Percentiles rank a stretch among this genome's conserved stretches.
phyloP scores from a whole-genome alignment of 2,797 vertebrate genomes.

The Graptemys geographica region DNA sequence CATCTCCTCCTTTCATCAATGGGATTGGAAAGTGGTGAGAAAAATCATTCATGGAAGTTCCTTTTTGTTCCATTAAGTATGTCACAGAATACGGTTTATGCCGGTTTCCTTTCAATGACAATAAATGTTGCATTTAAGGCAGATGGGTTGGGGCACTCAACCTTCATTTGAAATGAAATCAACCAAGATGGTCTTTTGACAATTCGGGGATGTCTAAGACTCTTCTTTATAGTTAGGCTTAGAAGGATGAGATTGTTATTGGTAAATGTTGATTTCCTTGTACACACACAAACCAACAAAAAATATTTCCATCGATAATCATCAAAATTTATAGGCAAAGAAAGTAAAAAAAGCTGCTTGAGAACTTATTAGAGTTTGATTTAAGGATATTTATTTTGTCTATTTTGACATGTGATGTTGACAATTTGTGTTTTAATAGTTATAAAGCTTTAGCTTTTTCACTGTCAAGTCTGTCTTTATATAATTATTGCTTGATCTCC shows the following conservation, averaged over 20 bases:
- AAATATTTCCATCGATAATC: not conserved
- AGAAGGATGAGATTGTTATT: not conserved
- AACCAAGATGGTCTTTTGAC: not conserved
- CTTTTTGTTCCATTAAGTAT: not conserved
- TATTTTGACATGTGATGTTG: not conserved
- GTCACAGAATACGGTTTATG: not conserved
- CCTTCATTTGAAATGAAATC: not conserved
- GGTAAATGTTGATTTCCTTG: not conserved
- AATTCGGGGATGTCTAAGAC: not conserved
- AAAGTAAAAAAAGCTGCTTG: not conserved
- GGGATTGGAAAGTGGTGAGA: not conserved
- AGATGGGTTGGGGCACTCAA: not conserved
- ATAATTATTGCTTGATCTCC: not conserved
- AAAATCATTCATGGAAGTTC: not conserved
- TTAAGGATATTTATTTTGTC: not conserved
- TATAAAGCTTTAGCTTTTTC: not conserved
- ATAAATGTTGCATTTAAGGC: fast-evolving
- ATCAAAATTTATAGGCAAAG: not conserved
- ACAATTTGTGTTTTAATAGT: not conserved
- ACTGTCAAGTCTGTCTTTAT: not conserved
- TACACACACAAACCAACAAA: not conserved
- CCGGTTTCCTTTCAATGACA: not conserved
- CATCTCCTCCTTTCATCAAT: not conserved
- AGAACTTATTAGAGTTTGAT: too few species aligned
- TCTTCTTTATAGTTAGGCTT: not conserved